Conservation (phyloP, 2,888 invertebrate genomes). For the Carcina quercana region DNA sequence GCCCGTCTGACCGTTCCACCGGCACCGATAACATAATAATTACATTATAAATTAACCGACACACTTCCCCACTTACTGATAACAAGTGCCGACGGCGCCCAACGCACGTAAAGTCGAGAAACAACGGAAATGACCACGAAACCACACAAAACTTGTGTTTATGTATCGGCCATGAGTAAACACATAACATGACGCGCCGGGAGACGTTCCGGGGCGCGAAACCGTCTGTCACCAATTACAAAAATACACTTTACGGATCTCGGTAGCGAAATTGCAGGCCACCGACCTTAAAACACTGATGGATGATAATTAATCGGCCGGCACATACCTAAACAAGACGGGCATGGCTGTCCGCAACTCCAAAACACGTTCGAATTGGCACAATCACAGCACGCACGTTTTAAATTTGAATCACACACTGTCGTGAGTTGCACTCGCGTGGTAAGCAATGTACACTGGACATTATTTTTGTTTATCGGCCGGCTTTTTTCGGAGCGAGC, state of each 20-base stretch:
- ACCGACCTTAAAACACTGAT: constrained; percentile 55
- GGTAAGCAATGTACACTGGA: constrained; percentile 62
- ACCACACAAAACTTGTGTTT: constrained; percentile 2
- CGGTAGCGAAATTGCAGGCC: constrained; percentile 54
- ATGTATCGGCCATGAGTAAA: constrained; percentile 30
- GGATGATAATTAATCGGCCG: constrained; percentile 63
- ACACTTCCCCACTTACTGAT: constrained; percentile 57
- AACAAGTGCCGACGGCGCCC: constrained; percentile 47
- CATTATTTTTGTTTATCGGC: constrained; percentile 69
- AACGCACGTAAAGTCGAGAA: constrained; percentile 39
- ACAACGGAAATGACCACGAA: constrained; percentile 36
- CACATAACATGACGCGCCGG: constrained; percentile 15
- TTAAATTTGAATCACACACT: constrained; percentile 70
- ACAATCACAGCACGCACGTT: constrained; percentile 67
- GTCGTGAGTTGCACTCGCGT: constrained; percentile 66
- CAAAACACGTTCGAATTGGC: constrained; percentile 59
- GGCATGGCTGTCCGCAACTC: constrained; percentile 62
- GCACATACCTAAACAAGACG: constrained; percentile 69
- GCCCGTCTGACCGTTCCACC: constrained; percentile 33
- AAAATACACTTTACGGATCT: constrained; percentile 43
- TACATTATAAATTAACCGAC: constrained; percentile 67
- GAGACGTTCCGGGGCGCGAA: constrained; percentile 20
- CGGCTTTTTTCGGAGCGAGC: constrained; percentile 37
- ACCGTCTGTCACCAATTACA: constrained; percentile 41
- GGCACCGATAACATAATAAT: constrained; percentile 62